Percentiles rank a stretch among this genome's conserved stretches.
These are phyloP conservation scores for Buceros bicornis DNA, from an alignment of 2,797 vertebrate genomes.

Conservation along the genomic window DNA sequence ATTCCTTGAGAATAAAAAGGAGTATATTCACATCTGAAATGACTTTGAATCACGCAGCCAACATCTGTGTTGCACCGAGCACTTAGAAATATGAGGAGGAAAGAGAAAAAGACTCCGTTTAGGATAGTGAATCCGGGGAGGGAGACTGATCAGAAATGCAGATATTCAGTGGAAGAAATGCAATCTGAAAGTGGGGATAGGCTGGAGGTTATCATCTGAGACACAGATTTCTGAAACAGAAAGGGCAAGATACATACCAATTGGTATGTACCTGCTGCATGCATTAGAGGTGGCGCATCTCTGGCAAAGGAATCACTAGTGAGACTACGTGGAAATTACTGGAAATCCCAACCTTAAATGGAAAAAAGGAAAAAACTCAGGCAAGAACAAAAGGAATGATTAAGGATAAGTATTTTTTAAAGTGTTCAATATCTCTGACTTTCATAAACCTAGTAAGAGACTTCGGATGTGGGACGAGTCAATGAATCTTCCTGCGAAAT, in stretches of 20 bases:
- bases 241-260: not conserved
- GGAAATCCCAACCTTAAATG: not conserved
- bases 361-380: not conserved
- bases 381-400: not conserved
- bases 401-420: not conserved
- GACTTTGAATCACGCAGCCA: not conserved
- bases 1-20: constrained; percentile 24
- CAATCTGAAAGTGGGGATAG: not conserved
- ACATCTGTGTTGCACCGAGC: not conserved
- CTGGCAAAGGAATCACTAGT: not conserved
- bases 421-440: not conserved
- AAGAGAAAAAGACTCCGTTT: constrained; percentile 15
- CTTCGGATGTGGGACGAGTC: not conserved
- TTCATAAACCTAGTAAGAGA: not conserved
- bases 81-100: not conserved
- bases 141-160: constrained; percentile 43
- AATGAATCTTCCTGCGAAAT: not conserved
- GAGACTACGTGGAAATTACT: not conserved
- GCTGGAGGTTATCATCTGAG: not conserved
- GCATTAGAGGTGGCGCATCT: not conserved
- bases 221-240: not conserved
- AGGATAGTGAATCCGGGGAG: not conserved
- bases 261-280: accelerated
- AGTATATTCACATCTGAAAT: constrained; percentile 27
- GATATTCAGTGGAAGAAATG: not conserved